Percentiles rank a stretch among this genome's conserved stretches.
phyloP scores from a whole-genome alignment of 2,797 vertebrate species.

The Macropus fuliginosus region DNA sequence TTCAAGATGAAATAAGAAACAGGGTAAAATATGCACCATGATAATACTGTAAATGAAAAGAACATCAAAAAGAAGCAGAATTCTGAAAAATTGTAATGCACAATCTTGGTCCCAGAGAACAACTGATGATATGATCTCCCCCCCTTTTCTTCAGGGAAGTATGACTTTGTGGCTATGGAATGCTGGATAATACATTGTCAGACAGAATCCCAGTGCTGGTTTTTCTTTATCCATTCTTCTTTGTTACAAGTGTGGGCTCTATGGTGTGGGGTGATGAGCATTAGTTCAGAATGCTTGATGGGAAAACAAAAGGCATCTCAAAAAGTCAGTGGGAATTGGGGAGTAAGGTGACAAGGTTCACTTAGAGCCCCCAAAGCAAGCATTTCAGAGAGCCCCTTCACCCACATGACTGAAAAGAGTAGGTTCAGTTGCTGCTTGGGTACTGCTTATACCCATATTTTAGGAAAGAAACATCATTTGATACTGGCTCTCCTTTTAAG shows the following conservation, averaged over 20 bases:
- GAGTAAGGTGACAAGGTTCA: background rate
- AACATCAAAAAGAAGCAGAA: background rate
- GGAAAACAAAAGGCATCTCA: background rate
- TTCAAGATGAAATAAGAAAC: background rate
- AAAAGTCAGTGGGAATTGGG: background rate
- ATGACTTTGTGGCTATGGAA: background rate
- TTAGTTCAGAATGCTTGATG: background rate
- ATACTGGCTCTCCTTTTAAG: background rate
- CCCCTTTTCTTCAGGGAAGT: background rate
- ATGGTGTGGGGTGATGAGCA: background rate
- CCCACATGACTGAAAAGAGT: background rate
- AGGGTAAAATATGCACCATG: background rate
- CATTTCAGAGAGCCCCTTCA: background rate
- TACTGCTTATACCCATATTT: background rate
- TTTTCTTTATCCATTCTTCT: background rate
- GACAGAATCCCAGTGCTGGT: background rate
- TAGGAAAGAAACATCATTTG: background rate
- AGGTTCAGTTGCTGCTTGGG: background rate
- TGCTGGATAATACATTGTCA: background rate
- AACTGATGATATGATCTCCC: background rate
- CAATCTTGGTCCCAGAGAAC: background rate
- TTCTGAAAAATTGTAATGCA: background rate
- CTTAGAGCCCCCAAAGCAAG: background rate
- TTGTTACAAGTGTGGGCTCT: background rate
- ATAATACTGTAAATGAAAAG: background rate